A percentile compares a stretch with the other conserved stretches of the same genome.
Evolutionary conservation across 2,888 invertebrate genomes (phyloP).

Genomic region (Callinectes sapidus): DNA sequence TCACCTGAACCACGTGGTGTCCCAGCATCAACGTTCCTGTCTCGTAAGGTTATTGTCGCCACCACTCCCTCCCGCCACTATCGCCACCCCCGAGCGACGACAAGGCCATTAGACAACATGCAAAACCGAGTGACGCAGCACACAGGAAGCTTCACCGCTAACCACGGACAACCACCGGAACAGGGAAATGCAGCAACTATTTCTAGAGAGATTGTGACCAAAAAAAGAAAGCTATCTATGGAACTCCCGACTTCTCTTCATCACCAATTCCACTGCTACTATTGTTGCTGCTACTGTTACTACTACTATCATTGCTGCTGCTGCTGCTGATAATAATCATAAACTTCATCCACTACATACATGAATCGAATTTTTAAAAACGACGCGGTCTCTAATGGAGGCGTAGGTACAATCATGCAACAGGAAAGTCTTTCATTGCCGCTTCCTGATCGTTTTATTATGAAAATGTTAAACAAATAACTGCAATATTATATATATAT

Average conservation of each 20-base stretch:
- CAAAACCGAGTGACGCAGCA: constrained; percentile 3
- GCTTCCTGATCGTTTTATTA: too few species aligned
- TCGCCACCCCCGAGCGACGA: not conserved
- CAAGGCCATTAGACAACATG: not conserved
- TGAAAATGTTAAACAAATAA: too few species aligned
- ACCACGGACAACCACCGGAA: not conserved
- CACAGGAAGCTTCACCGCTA: not conserved
- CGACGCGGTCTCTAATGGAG: not conserved
- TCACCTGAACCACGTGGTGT: not conserved
- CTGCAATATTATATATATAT: too few species aligned
- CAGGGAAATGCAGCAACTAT: not conserved
- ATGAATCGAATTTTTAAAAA: too few species aligned
- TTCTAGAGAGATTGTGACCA: not conserved
- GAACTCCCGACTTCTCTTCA: not conserved
- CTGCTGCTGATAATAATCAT: too few species aligned
- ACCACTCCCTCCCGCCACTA: not conserved
- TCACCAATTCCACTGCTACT: not conserved
- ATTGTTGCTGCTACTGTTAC: not conserved
- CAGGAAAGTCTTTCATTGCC: too few species aligned
- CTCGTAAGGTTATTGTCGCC: not conserved
- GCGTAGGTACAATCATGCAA: not conserved
- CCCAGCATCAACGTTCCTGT: not conserved
- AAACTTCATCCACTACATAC: too few species aligned
- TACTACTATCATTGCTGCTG: not conserved
- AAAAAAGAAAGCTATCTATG: not conserved